These are phyloP conservation scores for Hestina assimilis DNA, from an alignment of 1,140 invertebrate genomes.

Conservation along the genomic window DNA sequence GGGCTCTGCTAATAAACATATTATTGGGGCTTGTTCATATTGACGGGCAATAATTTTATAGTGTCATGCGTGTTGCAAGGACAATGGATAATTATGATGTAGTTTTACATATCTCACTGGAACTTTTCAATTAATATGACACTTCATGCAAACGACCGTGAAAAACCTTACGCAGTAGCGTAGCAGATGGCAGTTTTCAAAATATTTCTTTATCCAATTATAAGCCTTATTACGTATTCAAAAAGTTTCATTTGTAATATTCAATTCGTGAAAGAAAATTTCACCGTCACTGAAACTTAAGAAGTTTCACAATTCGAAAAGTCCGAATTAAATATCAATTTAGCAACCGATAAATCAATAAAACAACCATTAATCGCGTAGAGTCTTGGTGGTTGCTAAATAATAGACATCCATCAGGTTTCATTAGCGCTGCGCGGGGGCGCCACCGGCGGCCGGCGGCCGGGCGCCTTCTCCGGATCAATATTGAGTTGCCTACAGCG, in stretches of 20 bases:
- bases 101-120: no score
- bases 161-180: no score
- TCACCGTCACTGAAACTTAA: neutral
- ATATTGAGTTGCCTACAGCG: slow-evolving; percentile 49
- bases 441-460: slow-evolving; percentile 63
- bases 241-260: neutral
- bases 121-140: no score
- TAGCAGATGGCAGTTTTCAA: no score
- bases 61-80: no score
- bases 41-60: no score
- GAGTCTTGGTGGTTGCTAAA: slow-evolving; percentile 47
- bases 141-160: no score
- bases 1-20: no score
- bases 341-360: slow-evolving; percentile 69
- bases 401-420: slow-evolving; percentile 70
- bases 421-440: slow-evolving; percentile 63
- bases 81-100: no score
- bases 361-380: slow-evolving; percentile 68
- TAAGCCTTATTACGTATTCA: neutral
- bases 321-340: slow-evolving; percentile 62
- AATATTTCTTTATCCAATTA: neutral
- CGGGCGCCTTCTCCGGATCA: slow-evolving; percentile 62
- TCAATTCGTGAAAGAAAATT: neutral
- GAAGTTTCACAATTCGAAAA: neutral
- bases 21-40: no score